A percentile compares a stretch with the other conserved stretches of the same genome.
These are phyloP conservation scores for Drosophila dunni DNA, from an alignment of 1,140 invertebrate species.

Conservation along the genomic window DNA sequence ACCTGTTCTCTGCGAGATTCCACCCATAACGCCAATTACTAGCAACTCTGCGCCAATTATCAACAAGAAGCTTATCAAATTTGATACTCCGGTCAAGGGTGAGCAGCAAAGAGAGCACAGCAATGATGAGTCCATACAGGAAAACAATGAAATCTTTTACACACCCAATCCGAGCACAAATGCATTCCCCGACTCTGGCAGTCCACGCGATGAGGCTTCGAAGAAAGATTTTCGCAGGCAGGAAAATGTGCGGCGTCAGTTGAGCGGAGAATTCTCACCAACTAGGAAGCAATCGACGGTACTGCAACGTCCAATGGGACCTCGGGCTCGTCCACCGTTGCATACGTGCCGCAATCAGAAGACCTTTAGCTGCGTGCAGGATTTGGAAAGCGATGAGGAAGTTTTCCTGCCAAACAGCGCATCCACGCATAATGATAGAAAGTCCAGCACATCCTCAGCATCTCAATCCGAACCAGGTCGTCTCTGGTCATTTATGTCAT, in stretches of 20 bases:
- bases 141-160: constrained; percentile 65
- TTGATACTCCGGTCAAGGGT: constrained; percentile 66
- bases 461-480: constrained; percentile 37
- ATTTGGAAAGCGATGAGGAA: constrained; percentile 50
- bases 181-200: constrained; percentile 8
- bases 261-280: constrained; percentile 56
- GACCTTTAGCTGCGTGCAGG: constrained; percentile 59
- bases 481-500: constrained; percentile 72
- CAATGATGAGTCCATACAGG: constrained; percentile 10
- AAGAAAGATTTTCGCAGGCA: constrained; percentile 21
- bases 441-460: background rate
- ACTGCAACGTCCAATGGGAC: constrained; percentile 23
- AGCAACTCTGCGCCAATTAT: constrained; percentile 61
- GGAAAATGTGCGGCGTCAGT: constrained; percentile 52
- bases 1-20: constrained; percentile 24
- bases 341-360: constrained; percentile 41
- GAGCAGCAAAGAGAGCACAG: background rate
- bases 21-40: constrained; percentile 71
- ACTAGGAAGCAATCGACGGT: background rate
- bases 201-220: background rate
- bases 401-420: constrained; percentile 60
- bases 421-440: constrained; percentile 64
- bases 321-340: constrained; percentile 58
- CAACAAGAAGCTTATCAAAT: constrained; percentile 76
- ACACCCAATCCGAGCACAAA: constrained; percentile 63